Base-by-base conservation (phyloP, 2,797 vertebrate genomes). In the Nasua narica region DNA sequence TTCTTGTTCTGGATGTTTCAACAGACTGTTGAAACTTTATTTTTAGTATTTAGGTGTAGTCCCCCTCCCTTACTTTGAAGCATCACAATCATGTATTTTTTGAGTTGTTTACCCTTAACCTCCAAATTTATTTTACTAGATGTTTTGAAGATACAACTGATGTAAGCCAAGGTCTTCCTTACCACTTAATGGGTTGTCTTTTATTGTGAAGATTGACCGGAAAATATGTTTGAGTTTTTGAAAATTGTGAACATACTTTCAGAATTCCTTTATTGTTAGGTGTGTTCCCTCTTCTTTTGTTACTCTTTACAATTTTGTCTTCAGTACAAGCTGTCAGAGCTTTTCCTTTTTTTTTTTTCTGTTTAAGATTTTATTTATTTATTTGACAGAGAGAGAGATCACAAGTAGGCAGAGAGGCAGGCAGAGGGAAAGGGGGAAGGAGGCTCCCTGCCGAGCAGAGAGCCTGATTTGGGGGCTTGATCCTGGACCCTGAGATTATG, bases 181-280 rank as follows among this genome's bases (percentile, higher is more conserved):
- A 65, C 15, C 29, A 76, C 32, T 69, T 87, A 35, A 43, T 82
- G 56, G 48, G 27, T 67, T 77, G 32, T 70, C n/a, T 86, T 94
- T 96, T 78, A 81, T 84, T 94, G 40, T 82, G 7, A 82, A n/a
- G 48, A 46, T 70, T 90, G 50, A 86, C 76, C 50, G 77, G 72
- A 92, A 92, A 83, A 83, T 94, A 29, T 90, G 27, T 83, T 78
- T 88, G 43, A 81, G 18, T 60, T 82, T 94, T 87, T 96, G 46
- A 94, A 85, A 95, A 96, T 54, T 92, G 25, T 85, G 56, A 89
- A 69, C 50, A 67, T 87, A 43, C 29, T 72, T 82, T 69, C 46
- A 84, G 23, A 91, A 83, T 87, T 94, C 32, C 43, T 54, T 67
- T 70, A 88, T 70, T 40, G 10, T 88, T 92, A 86, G 19, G 16